These are phyloP conservation scores for Pachyseris speciosa DNA, from an alignment of 64 coral and sea anemone genomes.

Conservation along the genomic window DNA sequence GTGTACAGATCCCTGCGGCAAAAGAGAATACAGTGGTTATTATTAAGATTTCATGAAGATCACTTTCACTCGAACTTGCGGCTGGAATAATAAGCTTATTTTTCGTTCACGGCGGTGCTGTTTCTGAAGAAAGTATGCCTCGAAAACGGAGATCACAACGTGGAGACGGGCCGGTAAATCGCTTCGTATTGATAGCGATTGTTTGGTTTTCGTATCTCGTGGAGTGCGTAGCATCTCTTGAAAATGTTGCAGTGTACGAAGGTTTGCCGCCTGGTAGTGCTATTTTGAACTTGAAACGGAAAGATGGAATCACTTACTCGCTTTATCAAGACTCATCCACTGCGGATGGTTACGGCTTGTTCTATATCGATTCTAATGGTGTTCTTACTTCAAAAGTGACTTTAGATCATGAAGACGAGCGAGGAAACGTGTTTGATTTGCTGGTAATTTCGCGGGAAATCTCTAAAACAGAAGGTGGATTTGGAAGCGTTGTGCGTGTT, in stretches of 20 bases:
- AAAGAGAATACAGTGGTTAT: neutral
- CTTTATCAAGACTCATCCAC: constrained; percentile 73
- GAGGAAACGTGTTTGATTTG: constrained; percentile 87
- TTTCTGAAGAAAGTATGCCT: constrained; percentile 10
- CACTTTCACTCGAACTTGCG: constrained; percentile 23
- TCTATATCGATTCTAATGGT: constrained; percentile 81
- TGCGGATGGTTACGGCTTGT: constrained; percentile 49
- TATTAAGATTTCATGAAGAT: constrained; percentile 53
- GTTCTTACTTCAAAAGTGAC: constrained; percentile 78
- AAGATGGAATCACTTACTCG: constrained; percentile 54
- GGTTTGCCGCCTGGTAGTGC: constrained; percentile 75
- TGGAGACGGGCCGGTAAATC: neutral
- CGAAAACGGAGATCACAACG: neutral
- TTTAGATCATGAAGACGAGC: constrained; percentile 88
- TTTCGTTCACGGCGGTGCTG: neutral
- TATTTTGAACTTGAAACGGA: constrained; percentile 66
- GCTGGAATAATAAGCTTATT: constrained; percentile 35
- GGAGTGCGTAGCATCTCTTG: neutral
- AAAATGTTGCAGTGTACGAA: constrained; percentile 74
- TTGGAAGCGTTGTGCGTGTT: constrained; percentile 64
- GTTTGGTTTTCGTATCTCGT: neutral
- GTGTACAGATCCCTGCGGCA: neutral
- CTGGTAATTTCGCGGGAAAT: constrained; percentile 77
- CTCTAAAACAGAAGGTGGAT: constrained; percentile 46
- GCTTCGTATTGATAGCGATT: constrained; percentile 1